phyloP scores from a whole-genome alignment of 1,140 invertebrate genomes.

The Rhopalosiphum maidis region DNA sequence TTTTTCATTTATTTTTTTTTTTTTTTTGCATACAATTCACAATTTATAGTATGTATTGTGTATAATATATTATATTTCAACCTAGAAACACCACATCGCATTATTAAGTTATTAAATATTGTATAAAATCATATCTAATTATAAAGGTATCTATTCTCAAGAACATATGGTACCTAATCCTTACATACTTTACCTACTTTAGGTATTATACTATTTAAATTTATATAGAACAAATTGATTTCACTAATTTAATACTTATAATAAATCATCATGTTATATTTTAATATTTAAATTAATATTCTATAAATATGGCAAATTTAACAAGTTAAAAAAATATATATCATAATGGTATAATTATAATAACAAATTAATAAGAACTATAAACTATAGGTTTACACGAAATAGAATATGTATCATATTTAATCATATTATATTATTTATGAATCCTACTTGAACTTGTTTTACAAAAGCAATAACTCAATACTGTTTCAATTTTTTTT shows the following conservation, averaged over 20 bases:
- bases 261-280: neutral
- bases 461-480: too few species aligned
- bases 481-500: too few species aligned
- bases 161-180: neutral
- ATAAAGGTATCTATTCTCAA: neutral
- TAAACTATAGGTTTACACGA: too few species aligned
- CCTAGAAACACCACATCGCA: neutral
- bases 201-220: neutral
- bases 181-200: neutral
- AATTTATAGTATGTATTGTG: neutral
- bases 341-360: too few species aligned
- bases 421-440: too few species aligned
- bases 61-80: neutral
- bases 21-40: neutral
- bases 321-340: too few species aligned
- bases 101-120: too few species aligned
- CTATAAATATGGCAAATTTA: too few species aligned
- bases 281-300: neutral
- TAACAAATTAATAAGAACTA: too few species aligned
- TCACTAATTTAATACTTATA: neutral
- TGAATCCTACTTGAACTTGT: too few species aligned
- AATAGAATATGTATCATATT: too few species aligned
- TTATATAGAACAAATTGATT: neutral
- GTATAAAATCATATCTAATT: neutral
- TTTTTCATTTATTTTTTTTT: too few species aligned